Evolutionary conservation across 2,113 vertebrate species (phyloP), one percentile per base, ranked within the genome.

Genomic region (Salvelinus namaycush): DNA sequence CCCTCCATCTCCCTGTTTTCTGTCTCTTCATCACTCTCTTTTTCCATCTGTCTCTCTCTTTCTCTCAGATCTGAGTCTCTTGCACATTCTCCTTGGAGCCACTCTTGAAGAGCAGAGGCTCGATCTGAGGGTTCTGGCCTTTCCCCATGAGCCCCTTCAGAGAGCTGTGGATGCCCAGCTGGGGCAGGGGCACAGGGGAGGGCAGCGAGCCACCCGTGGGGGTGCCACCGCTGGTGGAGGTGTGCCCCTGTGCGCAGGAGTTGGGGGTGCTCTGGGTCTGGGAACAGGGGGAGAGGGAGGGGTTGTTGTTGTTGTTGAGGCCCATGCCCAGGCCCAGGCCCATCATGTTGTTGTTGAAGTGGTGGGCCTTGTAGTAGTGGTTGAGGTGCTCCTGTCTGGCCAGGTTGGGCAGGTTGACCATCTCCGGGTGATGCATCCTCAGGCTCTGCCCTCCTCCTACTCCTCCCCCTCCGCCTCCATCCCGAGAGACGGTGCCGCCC

Each of bases 81-180:
- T 97, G 96, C 83, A 97, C 96, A 22, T 97, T 97, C 92, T 97
- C 96, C 93, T 97, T 97, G 76, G 96, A 97, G 90, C 95, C 91
- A 62, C 94, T 96, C 91, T 96, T 97, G 87, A 97, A 97, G 81
- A 97, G 95, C 79, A 97, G 92, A 66, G 96, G 96, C 94, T 97
- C 96, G 51, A 93, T 93, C 72, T 86, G 84, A 72, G 82, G 78
- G 13, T 94, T 94, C 70, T 93, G 93, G 77, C 90, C 89, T 54
- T 95, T 95, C 27, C 95, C 93, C 92, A 96, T 96, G 65, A 94
- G 93, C 82, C 95, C 95, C 87, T 95, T 95, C 79, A 93, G 75
- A 60, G 94, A 93, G 81, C 94, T 94, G 57, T 94, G 93, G 16
- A 93, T 87, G 65, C 94, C 90, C 81, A 94, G 13, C 60, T 90